Evolutionary conservation across 2,113 vertebrate genomes (phyloP), one percentile per base, ranked within the genome.

Genomic region (Eleginops maclovinus): DNA sequence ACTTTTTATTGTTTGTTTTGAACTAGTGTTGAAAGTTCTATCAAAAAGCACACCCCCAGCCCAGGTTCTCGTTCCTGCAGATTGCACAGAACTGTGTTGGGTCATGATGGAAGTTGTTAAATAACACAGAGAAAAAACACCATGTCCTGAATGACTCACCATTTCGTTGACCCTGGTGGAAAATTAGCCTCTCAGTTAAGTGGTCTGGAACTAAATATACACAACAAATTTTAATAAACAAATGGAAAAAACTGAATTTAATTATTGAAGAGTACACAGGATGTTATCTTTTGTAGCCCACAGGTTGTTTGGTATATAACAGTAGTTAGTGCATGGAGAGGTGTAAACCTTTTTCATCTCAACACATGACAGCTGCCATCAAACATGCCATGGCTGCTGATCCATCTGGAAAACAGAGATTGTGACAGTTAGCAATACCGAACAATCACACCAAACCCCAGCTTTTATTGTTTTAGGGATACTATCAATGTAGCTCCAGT

Each of bases 31-130:
- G 46, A 72, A 72, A 26, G n/a, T 24, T 79, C n/a, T 61, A 72
- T 40, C 1, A 24, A 43, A 0, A 56, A 76, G 56, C 21, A 60
- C 61, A 62, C 19, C 44, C 55, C 66, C 13, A 24, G 31, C 11
- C 2, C 16, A 53, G 51, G 49, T 56, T 4, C 22, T 17, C 43
- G 16, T 17, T 55, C 22, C 55, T 44, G 61, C 63, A 54, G 41
- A 9, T 21, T 75, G 53, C 68, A 24, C 60, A 36, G 54, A 14
- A 13, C 28, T 40, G 51, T 36, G 24, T 73, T 19, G 36, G 65
- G 56, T 63, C 61, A 46, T 41, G 41, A 80, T 77, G 79, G 72
- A 78, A 51, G 59, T 80, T 55, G 63, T 84, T 86, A 80, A 80
- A 84, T 44, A 19, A 73, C 77, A 66, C 61, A 4, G 58, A 76